These are phyloP conservation scores for Phaethon lepturus DNA, from an alignment of 2,113 vertebrate species.

Conservation along the genomic window DNA sequence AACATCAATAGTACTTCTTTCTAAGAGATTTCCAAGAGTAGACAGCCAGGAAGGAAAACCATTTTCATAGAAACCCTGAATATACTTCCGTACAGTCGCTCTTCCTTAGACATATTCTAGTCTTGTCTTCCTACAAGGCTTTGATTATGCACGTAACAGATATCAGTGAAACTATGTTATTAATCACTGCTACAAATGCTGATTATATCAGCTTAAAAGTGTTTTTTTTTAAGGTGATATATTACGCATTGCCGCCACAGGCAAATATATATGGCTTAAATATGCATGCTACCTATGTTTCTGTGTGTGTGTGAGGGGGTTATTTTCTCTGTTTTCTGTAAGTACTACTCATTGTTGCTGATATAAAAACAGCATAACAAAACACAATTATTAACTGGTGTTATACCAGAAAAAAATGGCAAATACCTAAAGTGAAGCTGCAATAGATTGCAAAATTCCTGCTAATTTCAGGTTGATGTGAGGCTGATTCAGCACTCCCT, in stretches of 20 bases:
- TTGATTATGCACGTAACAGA: background rate
- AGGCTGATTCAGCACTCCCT: background rate
- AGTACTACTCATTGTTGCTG: background rate
- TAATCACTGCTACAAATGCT: background rate
- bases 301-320: no score
- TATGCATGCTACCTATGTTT: accelerated
- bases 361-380: background rate
- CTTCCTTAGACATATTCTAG: background rate
- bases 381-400: background rate
- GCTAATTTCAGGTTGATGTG: background rate
- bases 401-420: background rate
- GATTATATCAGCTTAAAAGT: background rate
- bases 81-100: background rate
- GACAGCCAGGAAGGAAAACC: background rate
- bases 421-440: background rate
- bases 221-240: background rate
- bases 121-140: background rate
- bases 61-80: background rate
- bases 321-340: background rate
- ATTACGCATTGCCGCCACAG: background rate
- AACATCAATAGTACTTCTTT: background rate
- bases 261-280: background rate
- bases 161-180: background rate
- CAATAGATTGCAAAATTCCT: background rate
- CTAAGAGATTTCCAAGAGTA: background rate